Base-by-base conservation (phyloP, 1,140 invertebrate genomes). In the Zaprionus inermis region DNA sequence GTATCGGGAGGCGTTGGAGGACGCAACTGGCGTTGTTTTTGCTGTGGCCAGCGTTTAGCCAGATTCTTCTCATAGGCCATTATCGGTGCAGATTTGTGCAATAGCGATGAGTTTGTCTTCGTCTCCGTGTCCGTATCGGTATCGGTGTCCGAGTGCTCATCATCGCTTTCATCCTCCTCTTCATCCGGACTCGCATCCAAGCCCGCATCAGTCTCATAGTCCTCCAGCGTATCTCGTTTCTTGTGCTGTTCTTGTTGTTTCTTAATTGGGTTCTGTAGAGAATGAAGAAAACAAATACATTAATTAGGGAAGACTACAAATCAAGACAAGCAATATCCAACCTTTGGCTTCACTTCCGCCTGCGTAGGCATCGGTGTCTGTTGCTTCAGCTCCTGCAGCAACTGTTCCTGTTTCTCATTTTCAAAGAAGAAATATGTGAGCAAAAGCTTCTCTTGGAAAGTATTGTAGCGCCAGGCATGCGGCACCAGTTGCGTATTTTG, bases 351-450 rank as follows among this genome's bases (percentile, higher is more conserved):
- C 24, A 20, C n/a, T 5, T 18, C 16, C 10, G 44, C 20, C 18
- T 49, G 44, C 16, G 18, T 18, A 12, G 6, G 38, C 38, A 44
- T 16, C n/a, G 38, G 38, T n/a, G n/a, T n/a, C 5, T 60, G n/a
- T 18, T 57, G 14, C 1, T 36, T 46, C 20, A 24, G 16, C 12
- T 28, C 46, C 16, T 38, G 18, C 20, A 64, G 56, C 22, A 78
- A 44, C 12, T 36, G 24, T 24, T 69, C 74, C 41, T 86, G 58
- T 18, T 55, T 16, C 5, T 74, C 76, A 9, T 46, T 41, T 30
- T 89, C 77, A 34, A 80, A 89, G 32, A 83, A 83, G 46, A 89
- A 88, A 46, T 88, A 89, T 11, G 66, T 78, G 0, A 83, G 28
- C 59, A 41, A 24, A n/a, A 88, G 73, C 18, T 74, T 36, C 41